A percentile compares a stretch with the other conserved stretches of the same genome.
These are phyloP conservation scores for Ciconia boyciana DNA, from an alignment of 2,113 vertebrate genomes.

Conservation along the genomic window DNA sequence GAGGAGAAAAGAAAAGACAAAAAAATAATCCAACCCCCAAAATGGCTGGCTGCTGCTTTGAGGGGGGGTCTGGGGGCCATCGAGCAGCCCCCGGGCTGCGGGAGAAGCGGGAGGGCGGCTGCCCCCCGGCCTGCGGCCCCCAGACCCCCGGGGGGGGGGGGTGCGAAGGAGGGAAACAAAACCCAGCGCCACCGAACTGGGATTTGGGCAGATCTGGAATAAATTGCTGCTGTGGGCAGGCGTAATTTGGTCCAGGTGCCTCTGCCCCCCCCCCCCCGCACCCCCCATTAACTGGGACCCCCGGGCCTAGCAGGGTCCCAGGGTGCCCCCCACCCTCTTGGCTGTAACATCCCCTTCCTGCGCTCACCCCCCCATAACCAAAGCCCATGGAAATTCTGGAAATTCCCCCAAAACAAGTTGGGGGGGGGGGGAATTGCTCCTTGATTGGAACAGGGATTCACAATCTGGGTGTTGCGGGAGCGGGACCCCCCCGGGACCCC, in stretches of 20 bases:
- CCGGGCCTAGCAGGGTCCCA: background rate
- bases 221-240: background rate
- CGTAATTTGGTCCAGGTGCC: background rate
- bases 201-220: background rate
- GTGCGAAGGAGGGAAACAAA: background rate
- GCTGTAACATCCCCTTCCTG: background rate
- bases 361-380: background rate
- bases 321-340: background rate
- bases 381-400: background rate
- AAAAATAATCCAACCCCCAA: background rate
- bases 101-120: no score
- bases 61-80: no score
- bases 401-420: background rate
- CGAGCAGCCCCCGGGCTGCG: background rate
- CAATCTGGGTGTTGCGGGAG: background rate
- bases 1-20: background rate
- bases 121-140: background rate
- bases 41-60: background rate
- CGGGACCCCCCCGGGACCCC: background rate
- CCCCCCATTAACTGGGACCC: background rate
- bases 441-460: background rate
- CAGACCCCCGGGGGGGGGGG: background rate
- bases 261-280: background rate
- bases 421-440: no score
- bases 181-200: background rate